Conservation (phyloP, 2,888 invertebrate genomes). For the Lumbricus terrestris region DNA sequence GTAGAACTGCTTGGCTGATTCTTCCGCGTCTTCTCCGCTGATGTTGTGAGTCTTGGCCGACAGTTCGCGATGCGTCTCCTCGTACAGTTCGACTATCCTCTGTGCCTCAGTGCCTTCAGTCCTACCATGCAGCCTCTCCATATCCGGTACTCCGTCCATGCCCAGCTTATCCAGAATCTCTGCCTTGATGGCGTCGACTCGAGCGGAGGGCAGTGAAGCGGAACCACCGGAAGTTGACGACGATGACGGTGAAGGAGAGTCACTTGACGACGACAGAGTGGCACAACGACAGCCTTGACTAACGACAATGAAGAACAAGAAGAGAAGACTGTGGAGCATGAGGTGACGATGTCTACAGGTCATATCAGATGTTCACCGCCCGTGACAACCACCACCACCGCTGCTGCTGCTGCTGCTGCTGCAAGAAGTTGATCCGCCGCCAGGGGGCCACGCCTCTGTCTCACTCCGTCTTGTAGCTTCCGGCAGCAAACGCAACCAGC, state of each 20-base stretch:
- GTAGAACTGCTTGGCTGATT: conserved; percentile 36
- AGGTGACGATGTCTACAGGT: background rate
- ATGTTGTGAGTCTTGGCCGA: conserved; percentile 31
- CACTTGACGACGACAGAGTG: background rate
- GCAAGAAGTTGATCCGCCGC: too few relatives aligned
- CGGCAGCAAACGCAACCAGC: background rate
- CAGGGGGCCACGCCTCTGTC: background rate
- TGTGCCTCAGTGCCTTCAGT: conserved; percentile 33
- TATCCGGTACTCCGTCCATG: conserved; percentile 65
- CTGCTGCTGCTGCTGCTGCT: too few relatives aligned
- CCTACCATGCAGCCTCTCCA: conserved; percentile 42
- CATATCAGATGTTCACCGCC: background rate
- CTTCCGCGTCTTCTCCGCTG: conserved; percentile 27
- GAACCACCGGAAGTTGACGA: background rate
- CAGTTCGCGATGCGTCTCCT: conserved; percentile 30
- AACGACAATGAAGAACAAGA: background rate
- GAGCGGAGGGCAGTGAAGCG: background rate
- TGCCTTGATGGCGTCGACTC: conserved; percentile 28
- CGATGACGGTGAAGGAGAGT: background rate
- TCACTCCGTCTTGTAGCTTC: background rate
- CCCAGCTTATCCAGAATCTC: conserved; percentile 61
- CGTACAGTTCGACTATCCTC: conserved; percentile 33
- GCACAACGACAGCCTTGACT: conserved; percentile 6
- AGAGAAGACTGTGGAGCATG: background rate
- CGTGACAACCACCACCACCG: background rate